These are phyloP conservation scores for Brachionus angularis DNA, from an alignment of 1,140 invertebrate genomes.

Conservation along the genomic window DNA sequence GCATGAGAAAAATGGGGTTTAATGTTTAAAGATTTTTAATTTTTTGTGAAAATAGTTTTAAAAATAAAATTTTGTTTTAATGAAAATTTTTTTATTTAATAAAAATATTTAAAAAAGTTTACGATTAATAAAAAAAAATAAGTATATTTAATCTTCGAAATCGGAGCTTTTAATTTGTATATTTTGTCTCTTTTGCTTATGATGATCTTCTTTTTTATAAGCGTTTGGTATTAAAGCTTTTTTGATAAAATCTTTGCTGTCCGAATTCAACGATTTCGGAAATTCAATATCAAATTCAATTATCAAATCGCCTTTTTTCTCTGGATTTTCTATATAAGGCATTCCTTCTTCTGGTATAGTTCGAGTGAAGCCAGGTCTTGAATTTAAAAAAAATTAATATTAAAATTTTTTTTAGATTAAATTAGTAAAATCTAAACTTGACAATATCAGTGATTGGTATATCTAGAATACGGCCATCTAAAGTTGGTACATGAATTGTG, in stretches of 20 bases:
- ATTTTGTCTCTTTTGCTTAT: conserved; percentile 27
- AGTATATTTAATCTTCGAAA: conserved; percentile 27
- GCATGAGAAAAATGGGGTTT: conserved; percentile 90
- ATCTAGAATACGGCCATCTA: conserved; percentile 57
- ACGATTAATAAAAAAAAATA: conserved; percentile 1
- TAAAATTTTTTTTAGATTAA: conserved; percentile 19
- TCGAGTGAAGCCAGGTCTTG: conserved; percentile 56
- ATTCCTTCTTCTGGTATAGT: conserved; percentile 57
- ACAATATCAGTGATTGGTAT: conserved; percentile 59
- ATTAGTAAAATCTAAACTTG: no score
- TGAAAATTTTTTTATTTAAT: background rate
- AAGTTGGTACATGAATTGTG: conserved; percentile 55
- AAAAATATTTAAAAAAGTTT: background rate
- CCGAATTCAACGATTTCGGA: conserved; percentile 52
- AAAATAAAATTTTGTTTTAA: conserved; percentile 9
- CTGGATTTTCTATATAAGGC: conserved; percentile 54
- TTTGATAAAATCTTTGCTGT: conserved; percentile 50
- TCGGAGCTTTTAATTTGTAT: conserved; percentile 13
- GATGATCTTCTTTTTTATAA: conserved; percentile 28
- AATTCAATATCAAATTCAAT: conserved; percentile 59
- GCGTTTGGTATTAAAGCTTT: conserved; percentile 33
- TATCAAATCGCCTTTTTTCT: conserved; percentile 56
- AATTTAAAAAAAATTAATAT: conserved; percentile 8
- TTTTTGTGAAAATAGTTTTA: conserved; percentile 10
- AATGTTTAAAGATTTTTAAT: conserved; percentile 67